Base-by-base conservation (phyloP, 2,888 invertebrate species). In the Blera fallax region DNA sequence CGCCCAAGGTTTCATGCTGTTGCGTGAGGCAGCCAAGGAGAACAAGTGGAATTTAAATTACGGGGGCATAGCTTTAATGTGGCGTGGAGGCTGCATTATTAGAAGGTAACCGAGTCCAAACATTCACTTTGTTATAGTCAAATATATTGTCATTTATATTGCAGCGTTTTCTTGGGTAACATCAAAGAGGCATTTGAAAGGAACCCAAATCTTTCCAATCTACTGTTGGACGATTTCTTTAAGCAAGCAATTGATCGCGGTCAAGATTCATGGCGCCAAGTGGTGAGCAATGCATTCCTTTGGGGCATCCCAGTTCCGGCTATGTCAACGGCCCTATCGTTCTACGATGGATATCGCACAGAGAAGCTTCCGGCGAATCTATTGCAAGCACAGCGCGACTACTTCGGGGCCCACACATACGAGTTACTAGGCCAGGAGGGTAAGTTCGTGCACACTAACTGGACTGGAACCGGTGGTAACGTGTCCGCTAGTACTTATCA, bases 1-100 rank as follows among this genome's bases (percentile, higher is more conserved):
- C 90, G 98, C 99, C 0, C 99, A 99, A 94, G 99, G 98, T 2
- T 98, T 98, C 90, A 99, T 99, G 99, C 93, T 99, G 88, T 93
- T 99, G 90, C 94, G 98, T 52, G 98, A 98, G 92, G 98, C 98
- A 11, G 98, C 98, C 11, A 95, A 95, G 91, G 95, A 97, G 88
- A 96, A 98, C 90, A 94, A 95, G 5, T 99, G 99, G 99, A 96
- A 97, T 87, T 93, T 99, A 82, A 99, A 99, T 93, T 98, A 98
- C 90, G 99, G 99, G 62, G 97, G 97, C 73, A 98, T 99, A 87
- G 99, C 99, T 1, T 93, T 99, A 50, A 99, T 99, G 99, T 99
- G 99, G 99, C 95, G 99, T 87, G 99, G 99, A 14, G 99, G 99
- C n/a, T 99, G 99, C 92, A 99, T 99, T 90, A 99, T 98, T 90